phyloP scores from a whole-genome alignment of 2,888 invertebrate species.

The Caenorhabditis imperialis region DNA sequence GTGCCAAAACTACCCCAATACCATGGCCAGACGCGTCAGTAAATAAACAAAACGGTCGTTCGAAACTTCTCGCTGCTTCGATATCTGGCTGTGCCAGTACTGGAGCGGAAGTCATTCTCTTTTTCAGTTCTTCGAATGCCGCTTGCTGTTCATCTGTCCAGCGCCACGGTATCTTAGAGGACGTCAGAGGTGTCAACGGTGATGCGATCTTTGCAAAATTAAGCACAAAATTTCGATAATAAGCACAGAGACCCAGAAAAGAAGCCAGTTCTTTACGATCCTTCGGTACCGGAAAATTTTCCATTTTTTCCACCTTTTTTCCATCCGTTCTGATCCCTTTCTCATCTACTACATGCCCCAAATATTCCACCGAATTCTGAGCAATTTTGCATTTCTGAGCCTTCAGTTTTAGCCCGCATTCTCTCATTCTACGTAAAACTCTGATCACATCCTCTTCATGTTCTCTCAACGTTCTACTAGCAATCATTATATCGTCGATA shows the following conservation, averaged over 20 bases:
- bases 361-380: background rate
- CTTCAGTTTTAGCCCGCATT: slow-evolving; percentile 4
- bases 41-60: slow-evolving; percentile 50
- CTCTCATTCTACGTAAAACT: no score
- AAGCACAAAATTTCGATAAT: slow-evolving; percentile 64
- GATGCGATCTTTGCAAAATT: slow-evolving; percentile 49
- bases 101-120: slow-evolving; percentile 28
- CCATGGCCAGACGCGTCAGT: slow-evolving; percentile 62
- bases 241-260: slow-evolving; percentile 60
- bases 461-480: no score
- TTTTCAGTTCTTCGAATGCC: slow-evolving; percentile 57
- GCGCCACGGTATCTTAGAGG: slow-evolving; percentile 31
- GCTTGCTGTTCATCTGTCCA: slow-evolving; percentile 41
- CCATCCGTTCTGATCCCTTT: slow-evolving; percentile 7
- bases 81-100: slow-evolving; percentile 60
- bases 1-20: slow-evolving; percentile 58
- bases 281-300: background rate
- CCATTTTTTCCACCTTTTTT: slow-evolving; percentile 13
- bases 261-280: background rate
- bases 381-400: slow-evolving; percentile 14
- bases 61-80: slow-evolving; percentile 38
- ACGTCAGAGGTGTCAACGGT: slow-evolving; percentile 54
- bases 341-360: slow-evolving; percentile 2
- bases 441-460: no score
- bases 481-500: slow-evolving; percentile 67